Conservation (phyloP, 2,888 invertebrate species). For the Gibbula magus region DNA sequence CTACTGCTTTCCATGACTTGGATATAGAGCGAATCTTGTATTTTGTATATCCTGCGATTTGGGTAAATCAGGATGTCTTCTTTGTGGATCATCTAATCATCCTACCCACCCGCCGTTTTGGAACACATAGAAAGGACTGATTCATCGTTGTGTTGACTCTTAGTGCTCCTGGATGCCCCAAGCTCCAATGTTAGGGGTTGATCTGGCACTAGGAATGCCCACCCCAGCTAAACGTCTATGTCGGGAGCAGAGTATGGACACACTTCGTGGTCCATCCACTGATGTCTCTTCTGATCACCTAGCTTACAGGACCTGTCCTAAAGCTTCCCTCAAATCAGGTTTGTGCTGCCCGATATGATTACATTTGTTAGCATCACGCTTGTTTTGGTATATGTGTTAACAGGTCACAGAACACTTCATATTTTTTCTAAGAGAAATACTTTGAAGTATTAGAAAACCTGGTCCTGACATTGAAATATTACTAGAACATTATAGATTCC, state of each 20-base stretch:
- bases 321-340: slow-evolving; percentile 46
- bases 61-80: neutral
- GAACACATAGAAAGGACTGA: neutral
- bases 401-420: no score
- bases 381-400: no score
- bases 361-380: no score
- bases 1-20: no score
- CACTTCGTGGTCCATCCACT: slow-evolving; percentile 45
- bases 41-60: neutral
- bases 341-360: neutral
- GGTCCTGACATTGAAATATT: no score
- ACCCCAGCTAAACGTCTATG: slow-evolving; percentile 51
- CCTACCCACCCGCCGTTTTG: neutral
- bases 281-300: slow-evolving; percentile 37
- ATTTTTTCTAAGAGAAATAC: no score
- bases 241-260: slow-evolving; percentile 49
- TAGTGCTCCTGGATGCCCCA: neutral
- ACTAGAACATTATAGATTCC: no score
- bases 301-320: slow-evolving; percentile 39
- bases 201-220: slow-evolving; percentile 33
- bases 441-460: no score
- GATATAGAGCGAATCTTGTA: neutral
- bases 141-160: neutral
- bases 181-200: slow-evolving; percentile 26
- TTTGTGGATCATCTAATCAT: neutral